phyloP scores from a whole-genome alignment of 2,797 vertebrate species.

The Graptemys geographica region DNA sequence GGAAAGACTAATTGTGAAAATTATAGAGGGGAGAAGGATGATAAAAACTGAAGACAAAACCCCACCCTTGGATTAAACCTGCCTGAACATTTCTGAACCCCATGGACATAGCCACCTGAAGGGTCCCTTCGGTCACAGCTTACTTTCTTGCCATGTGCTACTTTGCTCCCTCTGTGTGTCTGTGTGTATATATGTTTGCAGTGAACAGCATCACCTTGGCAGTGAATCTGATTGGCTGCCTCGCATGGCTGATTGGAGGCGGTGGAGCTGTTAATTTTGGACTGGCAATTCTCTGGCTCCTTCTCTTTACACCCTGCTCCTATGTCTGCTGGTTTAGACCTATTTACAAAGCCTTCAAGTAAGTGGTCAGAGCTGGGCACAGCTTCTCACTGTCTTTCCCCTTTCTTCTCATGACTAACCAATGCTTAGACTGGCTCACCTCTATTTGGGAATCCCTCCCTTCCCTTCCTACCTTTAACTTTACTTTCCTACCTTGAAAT shows the following conservation, averaged over 20 bases:
- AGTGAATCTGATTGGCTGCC: conserved; percentile 96
- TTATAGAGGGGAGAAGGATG: background rate
- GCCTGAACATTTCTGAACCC: accelerated
- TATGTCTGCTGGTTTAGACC: conserved; percentile 99
- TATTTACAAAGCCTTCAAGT: conserved; percentile 99
- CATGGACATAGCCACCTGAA: background rate
- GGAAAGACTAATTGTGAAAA: background rate
- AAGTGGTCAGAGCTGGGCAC: conserved; percentile 77
- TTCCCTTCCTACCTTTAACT: conserved; percentile 5
- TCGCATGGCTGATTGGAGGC: conserved; percentile 98
- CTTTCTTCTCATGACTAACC: background rate
- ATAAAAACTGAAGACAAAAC: background rate
- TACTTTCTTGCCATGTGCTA: conserved; percentile 39
- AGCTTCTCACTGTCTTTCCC: background rate
- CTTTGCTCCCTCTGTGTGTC: conserved; percentile 73
- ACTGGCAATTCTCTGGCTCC: conserved; percentile 97
- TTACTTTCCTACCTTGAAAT: conserved; percentile 7
- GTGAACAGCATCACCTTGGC: conserved; percentile 94
- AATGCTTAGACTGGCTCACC: background rate
- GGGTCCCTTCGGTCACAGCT: background rate
- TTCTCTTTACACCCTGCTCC: conserved; percentile 99
- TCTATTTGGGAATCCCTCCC: background rate
- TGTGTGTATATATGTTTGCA: conserved; percentile 82
- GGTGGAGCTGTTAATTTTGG: conserved; percentile 98
- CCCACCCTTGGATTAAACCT: accelerated